Evolutionary conservation across 2,888 invertebrate species (phyloP).

Genomic region (Tachystola acroxantha): DNA sequence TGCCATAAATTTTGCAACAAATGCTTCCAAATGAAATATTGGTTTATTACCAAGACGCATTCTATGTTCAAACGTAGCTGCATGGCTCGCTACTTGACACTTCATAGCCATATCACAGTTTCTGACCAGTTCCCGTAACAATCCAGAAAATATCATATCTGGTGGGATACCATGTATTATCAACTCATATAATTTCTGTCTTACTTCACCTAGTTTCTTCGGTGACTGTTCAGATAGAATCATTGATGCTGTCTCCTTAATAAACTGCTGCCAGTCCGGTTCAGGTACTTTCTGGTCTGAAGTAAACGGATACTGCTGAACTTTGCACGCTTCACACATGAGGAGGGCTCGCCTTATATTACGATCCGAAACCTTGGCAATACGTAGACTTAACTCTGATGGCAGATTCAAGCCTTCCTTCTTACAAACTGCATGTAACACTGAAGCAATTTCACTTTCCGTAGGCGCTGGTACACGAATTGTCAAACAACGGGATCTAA

Average conservation of each 20-base stretch:
- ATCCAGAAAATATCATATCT: conserved; percentile 92
- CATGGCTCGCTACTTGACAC: conserved; percentile 89
- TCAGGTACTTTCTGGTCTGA: conserved; percentile 88
- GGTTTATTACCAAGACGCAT: conserved; percentile 95
- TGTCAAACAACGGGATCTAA: conserved; percentile 95
- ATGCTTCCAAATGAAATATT: conserved; percentile 98
- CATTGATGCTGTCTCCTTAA: conserved; percentile 90
- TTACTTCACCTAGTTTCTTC: conserved; percentile 88
- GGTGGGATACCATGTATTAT: conserved; percentile 95
- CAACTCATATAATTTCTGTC: conserved; percentile 94
- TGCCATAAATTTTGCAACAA: conserved; percentile 97
- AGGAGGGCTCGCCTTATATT: conserved; percentile 95
- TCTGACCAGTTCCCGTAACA: conserved; percentile 89
- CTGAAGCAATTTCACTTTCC: conserved; percentile 83
- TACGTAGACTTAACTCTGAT: conserved; percentile 83
- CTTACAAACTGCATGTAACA: conserved; percentile 83
- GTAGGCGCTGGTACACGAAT: conserved; percentile 95
- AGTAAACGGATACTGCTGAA: conserved; percentile 92
- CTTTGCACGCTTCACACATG: conserved; percentile 95
- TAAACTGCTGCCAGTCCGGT: conserved; percentile 95
- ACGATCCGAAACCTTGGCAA: conserved; percentile 88
- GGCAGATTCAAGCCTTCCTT: conserved; percentile 91
- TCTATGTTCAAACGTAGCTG: conserved; percentile 94
- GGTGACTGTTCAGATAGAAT: conserved; percentile 93
- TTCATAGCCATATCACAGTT: conserved; percentile 95